phyloP scores from a whole-genome alignment of 2,113 vertebrate genomes.

The Petaurus breviceps region DNA sequence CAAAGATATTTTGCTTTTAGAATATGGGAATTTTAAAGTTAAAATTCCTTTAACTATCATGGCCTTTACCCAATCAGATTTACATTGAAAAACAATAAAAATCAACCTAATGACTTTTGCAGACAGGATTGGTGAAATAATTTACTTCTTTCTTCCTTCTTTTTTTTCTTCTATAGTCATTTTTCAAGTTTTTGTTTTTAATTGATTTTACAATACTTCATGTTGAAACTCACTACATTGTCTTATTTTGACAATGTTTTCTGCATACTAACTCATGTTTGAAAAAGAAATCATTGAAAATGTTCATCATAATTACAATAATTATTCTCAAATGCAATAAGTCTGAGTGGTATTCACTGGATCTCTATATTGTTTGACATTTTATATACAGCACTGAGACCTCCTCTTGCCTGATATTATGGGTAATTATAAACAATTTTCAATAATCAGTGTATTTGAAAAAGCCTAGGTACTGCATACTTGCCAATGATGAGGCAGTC shows the following conservation, averaged over 20 bases:
- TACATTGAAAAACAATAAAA: constrained; percentile 30
- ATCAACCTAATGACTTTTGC: constrained; percentile 5
- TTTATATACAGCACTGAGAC: background rate
- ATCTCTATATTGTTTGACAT: background rate
- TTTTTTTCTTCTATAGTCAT: background rate
- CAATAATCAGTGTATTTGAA: constrained; percentile 23
- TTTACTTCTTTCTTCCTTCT: constrained; percentile 15
- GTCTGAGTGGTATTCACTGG: constrained; percentile 11
- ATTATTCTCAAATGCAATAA: constrained; percentile 18
- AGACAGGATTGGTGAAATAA: constrained; percentile 21
- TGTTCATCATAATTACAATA: constrained; percentile 36
- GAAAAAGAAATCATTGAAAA: constrained; percentile 37
- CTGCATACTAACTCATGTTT: constrained; percentile 6
- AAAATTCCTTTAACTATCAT: constrained; percentile 19
- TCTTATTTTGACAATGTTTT: constrained; percentile 21
- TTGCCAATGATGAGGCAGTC: background rate
- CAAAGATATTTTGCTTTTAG: constrained; percentile 18
- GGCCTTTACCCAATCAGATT: background rate
- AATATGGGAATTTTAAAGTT: constrained; percentile 24
- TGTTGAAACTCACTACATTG: background rate
- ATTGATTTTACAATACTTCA: constrained; percentile 37
- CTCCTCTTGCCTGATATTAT: background rate
- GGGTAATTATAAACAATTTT: constrained; percentile 2
- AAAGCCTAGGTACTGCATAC: background rate
- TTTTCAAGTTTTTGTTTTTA: constrained; percentile 34